These are phyloP conservation scores for Parotocinclus haroldoi DNA, from an alignment of 2,797 vertebrate species.

Conservation along the genomic window DNA sequence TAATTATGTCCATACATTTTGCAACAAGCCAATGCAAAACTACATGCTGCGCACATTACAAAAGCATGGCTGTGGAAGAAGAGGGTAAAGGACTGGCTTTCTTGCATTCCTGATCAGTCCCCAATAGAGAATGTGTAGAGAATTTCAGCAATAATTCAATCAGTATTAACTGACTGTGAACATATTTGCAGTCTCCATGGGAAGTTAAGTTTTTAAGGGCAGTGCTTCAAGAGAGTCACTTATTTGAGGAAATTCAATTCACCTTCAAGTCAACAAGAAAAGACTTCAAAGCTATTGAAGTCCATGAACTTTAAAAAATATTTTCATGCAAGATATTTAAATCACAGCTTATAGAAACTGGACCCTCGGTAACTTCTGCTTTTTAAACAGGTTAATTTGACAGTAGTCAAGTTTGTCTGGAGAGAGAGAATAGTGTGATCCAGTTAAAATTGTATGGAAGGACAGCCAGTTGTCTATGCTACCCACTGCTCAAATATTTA, in stretches of 20 bases:
- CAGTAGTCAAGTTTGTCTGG: not conserved
- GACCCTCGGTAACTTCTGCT: not conserved
- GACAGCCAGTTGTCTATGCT: slow-evolving; percentile 8
- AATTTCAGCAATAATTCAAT: slow-evolving; percentile 36
- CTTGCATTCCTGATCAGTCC: no score
- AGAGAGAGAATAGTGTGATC: slow-evolving; percentile 14
- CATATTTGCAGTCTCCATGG: slow-evolving; percentile 36
- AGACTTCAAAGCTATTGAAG: slow-evolving; percentile 34
- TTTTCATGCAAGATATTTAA: slow-evolving; percentile 26
- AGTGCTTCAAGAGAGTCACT: slow-evolving; percentile 22
- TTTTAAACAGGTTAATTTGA: slow-evolving; percentile 6
- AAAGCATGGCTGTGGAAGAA: no score
- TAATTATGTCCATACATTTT: no score
- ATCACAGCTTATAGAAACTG: not conserved
- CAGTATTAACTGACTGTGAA: slow-evolving; percentile 29
- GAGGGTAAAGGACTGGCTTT: no score
- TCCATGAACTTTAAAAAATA: slow-evolving; percentile 28
- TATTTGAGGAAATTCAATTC: slow-evolving; percentile 47
- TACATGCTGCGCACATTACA: no score
- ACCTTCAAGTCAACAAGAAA: slow-evolving; percentile 40
- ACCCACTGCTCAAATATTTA: slow-evolving; percentile 9
- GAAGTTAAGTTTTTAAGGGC: slow-evolving; percentile 27
- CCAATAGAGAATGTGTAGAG: no score
- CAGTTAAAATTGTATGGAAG: slow-evolving; percentile 1
- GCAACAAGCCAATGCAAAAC: no score